Evolutionary conservation across 1,140 invertebrate genomes (phyloP).

Genomic region (Danaus plexippus): DNA sequence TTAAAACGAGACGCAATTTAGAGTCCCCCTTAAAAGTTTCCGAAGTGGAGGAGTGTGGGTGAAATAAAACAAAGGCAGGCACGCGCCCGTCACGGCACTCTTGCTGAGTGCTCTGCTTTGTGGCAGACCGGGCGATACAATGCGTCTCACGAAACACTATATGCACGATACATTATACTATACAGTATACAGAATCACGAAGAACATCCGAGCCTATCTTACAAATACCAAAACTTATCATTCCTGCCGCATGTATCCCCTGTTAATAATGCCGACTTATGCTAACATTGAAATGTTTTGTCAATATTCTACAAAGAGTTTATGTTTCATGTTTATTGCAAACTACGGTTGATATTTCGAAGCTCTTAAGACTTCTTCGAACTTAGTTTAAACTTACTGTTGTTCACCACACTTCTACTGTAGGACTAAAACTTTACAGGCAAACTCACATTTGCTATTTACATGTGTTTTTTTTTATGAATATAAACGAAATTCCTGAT

Average conservation of each 20-base stretch:
- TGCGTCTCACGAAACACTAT: conserved; percentile 42
- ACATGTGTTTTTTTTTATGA: no score
- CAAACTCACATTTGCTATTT: no score
- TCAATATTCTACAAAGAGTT: no score
- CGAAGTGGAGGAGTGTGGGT: conserved; percentile 61
- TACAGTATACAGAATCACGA: conserved; percentile 18
- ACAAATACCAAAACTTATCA: conserved; percentile 25
- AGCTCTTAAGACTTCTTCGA: no score
- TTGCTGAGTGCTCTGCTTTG: conserved; percentile 68
- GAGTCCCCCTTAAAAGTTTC: conserved; percentile 64
- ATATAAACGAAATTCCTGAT: no score
- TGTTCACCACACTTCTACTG: no score
- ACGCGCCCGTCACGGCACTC: conserved; percentile 60
- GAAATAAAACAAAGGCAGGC: conserved; percentile 67
- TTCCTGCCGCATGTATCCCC: conserved; percentile 10
- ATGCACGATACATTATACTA: conserved; percentile 20
- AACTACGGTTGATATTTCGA: no score
- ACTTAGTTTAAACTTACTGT: no score
- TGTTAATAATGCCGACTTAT: no score
- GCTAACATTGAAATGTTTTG: no score
- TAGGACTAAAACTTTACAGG: no score
- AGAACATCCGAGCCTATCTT: conserved; percentile 9
- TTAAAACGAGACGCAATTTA: conserved; percentile 60
- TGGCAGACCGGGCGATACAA: conserved; percentile 57
- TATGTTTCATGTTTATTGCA: no score